These are phyloP conservation scores for Bostrychus sinensis DNA, from an alignment of 2,113 vertebrate species.

Conservation along the genomic window DNA sequence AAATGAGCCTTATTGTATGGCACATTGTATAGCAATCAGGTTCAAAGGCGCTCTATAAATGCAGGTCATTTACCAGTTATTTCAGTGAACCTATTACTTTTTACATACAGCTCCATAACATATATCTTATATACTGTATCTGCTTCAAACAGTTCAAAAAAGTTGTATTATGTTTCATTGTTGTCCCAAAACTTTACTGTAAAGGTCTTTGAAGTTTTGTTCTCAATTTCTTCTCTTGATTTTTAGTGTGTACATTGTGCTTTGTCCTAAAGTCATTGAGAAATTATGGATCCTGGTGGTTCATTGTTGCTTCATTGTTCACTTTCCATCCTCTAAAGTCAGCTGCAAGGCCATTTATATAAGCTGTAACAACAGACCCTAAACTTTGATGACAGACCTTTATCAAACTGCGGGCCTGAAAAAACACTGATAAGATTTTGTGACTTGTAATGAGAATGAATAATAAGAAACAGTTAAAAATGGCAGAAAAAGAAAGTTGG, in stretches of 20 bases:
- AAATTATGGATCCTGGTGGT: not conserved
- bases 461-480: conserved; percentile 12
- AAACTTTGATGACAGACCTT: not conserved
- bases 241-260: not conserved
- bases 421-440: not conserved
- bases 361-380: not conserved
- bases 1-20: conserved; percentile 1
- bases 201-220: not conserved
- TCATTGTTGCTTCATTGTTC: not conserved
- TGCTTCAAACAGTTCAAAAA: too few species aligned
- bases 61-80: not conserved
- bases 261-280: conserved; percentile 15
- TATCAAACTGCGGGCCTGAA: not conserved
- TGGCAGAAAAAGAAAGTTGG: conserved; percentile 22
- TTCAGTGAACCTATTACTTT: not conserved
- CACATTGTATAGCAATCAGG: conserved; percentile 2
- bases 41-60: not conserved
- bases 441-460: not conserved
- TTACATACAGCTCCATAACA: conserved; percentile 5
- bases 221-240: not conserved
- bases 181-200: not conserved
- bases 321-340: not conserved
- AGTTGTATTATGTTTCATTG: not conserved
- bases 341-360: not conserved
- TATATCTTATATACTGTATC: too few species aligned